A percentile compares a stretch with the other conserved stretches of the same genome.
Conservation (phyloP, 2,888 invertebrate species). For the Smittia sp. region DNA sequence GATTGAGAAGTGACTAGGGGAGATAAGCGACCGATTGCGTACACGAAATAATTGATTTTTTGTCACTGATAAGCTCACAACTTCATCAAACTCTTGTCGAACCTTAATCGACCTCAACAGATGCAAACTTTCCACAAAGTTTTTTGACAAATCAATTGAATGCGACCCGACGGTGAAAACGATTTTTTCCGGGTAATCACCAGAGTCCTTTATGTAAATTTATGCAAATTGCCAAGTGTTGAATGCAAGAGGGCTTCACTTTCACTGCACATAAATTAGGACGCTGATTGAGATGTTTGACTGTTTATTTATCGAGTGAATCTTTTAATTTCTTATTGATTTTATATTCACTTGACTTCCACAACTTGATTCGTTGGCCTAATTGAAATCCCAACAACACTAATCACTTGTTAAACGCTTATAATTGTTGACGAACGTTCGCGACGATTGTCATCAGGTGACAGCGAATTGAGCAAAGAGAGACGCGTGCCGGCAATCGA, state of each 20-base stretch:
- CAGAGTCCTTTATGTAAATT: conserved; percentile 18
- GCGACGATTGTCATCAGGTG: not conserved
- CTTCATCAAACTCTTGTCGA: conserved; percentile 14
- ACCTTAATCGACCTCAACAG: not conserved
- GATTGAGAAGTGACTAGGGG: conserved; percentile 11
- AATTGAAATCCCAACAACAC: not conserved
- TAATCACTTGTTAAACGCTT: conserved; percentile 6
- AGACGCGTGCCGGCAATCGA: conserved; percentile 23
- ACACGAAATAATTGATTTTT: conserved; percentile 30
- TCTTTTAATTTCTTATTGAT: not conserved
- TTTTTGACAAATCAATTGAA: conserved; percentile 26
- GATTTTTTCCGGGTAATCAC: not conserved
- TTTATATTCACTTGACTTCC: not conserved
- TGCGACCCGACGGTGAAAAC: conserved; percentile 11
- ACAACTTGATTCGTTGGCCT: not conserved
- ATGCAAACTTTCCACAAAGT: not conserved
- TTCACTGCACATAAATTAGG: not conserved
- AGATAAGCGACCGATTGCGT: conserved; percentile 26
- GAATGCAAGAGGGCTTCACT: not conserved
- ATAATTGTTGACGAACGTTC: conserved; percentile 24
- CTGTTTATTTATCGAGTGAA: not conserved
- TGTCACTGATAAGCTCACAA: conserved; percentile 27
- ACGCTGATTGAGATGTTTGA: not conserved
- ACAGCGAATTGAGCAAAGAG: not conserved
- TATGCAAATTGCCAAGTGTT: conserved; percentile 26